These are phyloP conservation scores for Scomber japonicus DNA, from an alignment of 2,113 vertebrate genomes.

Conservation along the genomic window DNA sequence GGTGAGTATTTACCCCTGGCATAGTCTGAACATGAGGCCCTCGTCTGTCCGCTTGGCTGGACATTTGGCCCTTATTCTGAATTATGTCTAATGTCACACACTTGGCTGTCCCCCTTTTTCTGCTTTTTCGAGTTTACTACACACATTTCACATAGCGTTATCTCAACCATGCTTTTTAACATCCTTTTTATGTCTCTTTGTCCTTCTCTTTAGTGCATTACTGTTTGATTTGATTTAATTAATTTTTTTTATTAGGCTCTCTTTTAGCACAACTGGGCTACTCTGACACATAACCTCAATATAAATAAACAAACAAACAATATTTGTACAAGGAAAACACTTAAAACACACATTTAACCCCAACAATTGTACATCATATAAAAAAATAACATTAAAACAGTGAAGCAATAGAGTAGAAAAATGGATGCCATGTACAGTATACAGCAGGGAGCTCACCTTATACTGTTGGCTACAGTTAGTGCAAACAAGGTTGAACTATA, in stretches of 20 bases:
- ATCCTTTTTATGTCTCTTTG: conserved; percentile 15
- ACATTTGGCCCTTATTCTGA: conserved; percentile 72
- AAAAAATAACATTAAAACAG: no score
- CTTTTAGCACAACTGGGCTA: no score
- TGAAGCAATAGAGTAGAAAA: no score
- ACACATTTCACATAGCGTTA: conserved; percentile 22
- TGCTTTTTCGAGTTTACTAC: conserved; percentile 55
- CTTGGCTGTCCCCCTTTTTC: conserved; percentile 53
- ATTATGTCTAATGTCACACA: conserved; percentile 77
- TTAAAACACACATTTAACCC: no score
- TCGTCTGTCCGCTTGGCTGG: conserved; percentile 74
- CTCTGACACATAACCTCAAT: no score
- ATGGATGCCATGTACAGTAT: no score
- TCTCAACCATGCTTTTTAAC: conserved; percentile 34
- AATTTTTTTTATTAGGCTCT: no score
- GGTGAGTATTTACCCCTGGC: conserved; percentile 77
- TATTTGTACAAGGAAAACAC: no score
- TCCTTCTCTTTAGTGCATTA: background rate
- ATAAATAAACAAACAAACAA: no score
- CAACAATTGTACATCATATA: no score
- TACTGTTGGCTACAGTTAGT: conserved; percentile 42
- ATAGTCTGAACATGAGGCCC: conserved; percentile 67
- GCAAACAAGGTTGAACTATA: conserved; percentile 49
- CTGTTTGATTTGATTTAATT: background rate
- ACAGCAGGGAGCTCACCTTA: no score